Evolutionary conservation across 1,140 invertebrate species (phyloP), one percentile per base, ranked within the genome.

Genomic region (Drosophila obscura): DNA sequence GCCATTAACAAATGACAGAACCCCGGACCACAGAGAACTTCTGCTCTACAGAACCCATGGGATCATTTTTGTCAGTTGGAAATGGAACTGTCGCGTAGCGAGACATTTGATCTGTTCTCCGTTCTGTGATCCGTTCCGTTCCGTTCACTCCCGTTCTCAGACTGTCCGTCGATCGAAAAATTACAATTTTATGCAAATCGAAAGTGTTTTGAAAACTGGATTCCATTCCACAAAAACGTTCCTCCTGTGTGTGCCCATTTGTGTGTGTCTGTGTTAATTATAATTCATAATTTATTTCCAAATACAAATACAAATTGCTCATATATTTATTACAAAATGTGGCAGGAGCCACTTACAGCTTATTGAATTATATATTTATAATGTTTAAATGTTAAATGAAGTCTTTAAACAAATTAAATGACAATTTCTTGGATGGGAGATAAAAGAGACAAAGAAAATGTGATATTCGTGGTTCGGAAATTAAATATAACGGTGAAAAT

Each of bases 111-210:
- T 56, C 43, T 49, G 22, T 55, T 51, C 41, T 55, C 65, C 35
- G 35, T 39, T 39, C 35, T 39, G 35, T 39, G 35, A 39, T 39
- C 35, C 35, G 35, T 39, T 31, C 35, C 35, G 35, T 39, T 31
- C 31, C 8, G 31, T 35, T 24, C 44, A 22, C 41, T 35, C 15
- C 28, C 15, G 31, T 13, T n/a, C 11, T 58, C 16, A 24, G 44
- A 31, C 64, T 39, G 35, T 53, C 4, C 48, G 35, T 11, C 11
- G 35, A n/a, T 55, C 80, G 56, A 76, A 26, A 73, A 77, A 84
- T 84, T 58, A 48, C 46, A 45, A 67, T 62, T 75, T 72, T 67
- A 83, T 80, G 77, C 61, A 84, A 83, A 80, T 84, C 35, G 48
- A 55, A 76, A 84, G 80, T 83, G 80, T 50, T 74, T 63, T 61